Evolutionary conservation across 2,113 vertebrate genomes (phyloP).

Genomic region (Osmerus mordax): DNA sequence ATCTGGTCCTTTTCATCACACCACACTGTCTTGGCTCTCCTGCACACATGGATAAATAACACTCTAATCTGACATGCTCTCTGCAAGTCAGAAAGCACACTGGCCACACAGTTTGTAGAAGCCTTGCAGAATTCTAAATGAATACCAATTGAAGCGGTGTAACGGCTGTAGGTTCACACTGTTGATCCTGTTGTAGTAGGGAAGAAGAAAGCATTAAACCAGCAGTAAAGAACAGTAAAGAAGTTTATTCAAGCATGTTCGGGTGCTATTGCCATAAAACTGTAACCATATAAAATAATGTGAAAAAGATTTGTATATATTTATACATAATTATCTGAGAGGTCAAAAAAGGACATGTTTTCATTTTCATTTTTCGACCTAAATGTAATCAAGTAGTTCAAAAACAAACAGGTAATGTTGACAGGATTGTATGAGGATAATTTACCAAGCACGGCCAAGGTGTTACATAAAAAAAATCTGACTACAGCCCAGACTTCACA

Average conservation of each 20-base stretch:
- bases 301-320: too few species aligned
- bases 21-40: slow-evolving; percentile 13
- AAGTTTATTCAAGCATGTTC: too few species aligned
- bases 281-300: too few species aligned
- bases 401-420: too few species aligned
- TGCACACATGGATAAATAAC: slow-evolving; percentile 43
- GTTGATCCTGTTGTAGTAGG: slow-evolving; percentile 29
- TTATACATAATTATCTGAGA: too few species aligned
- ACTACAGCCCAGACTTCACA: slow-evolving; percentile 27
- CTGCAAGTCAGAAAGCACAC: slow-evolving; percentile 44
- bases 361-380: too few species aligned
- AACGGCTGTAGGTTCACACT: slow-evolving; percentile 22
- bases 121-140: slow-evolving; percentile 23
- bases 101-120: slow-evolving; percentile 41
- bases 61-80: slow-evolving; percentile 50
- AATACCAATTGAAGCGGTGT: slow-evolving; percentile 43
- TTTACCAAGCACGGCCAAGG: background rate
- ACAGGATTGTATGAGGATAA: background rate
- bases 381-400: too few species aligned
- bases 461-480: background rate
- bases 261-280: too few species aligned
- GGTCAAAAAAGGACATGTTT: too few species aligned
- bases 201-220: slow-evolving; percentile 14
- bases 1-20: slow-evolving; percentile 13
- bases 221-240: background rate